Conservation (phyloP, 2,888 invertebrate species). For the Trachelus tabidus region DNA sequence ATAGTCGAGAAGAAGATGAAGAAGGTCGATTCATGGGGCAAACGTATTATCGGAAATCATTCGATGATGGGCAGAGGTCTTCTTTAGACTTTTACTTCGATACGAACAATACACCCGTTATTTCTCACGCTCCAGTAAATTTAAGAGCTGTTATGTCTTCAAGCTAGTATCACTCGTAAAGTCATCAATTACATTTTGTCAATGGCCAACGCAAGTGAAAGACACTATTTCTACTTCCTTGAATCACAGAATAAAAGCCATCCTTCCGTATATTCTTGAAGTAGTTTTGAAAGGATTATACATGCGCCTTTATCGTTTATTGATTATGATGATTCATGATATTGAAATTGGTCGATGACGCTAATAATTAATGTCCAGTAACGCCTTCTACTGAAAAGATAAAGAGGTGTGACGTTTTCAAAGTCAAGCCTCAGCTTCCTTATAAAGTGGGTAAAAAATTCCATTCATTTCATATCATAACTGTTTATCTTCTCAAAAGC, state of each 20-base stretch:
- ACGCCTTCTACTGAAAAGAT: neutral
- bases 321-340: neutral
- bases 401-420: neutral
- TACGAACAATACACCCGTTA: neutral
- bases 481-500: neutral
- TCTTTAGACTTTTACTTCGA: neutral
- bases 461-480: neutral
- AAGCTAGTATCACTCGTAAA: neutral
- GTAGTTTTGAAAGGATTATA: too few relatives aligned
- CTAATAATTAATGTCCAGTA: neutral
- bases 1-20: neutral
- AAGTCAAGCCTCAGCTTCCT: neutral
- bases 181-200: neutral
- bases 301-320: neutral
- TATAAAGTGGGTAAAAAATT: neutral
- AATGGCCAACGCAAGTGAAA: neutral
- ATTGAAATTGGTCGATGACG: neutral
- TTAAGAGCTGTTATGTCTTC: neutral
- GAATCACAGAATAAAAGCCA: neutral
- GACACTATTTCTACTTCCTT: neutral
- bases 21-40: constrained; percentile 20
- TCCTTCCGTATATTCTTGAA: too few relatives aligned
- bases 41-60: constrained; percentile 34
- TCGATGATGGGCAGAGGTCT: constrained; percentile 30
- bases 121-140: neutral